Evolutionary conservation across 2,797 vertebrate genomes (phyloP), one percentile per base, ranked within the genome.

Genomic region (Pogoniulus pusillus): DNA sequence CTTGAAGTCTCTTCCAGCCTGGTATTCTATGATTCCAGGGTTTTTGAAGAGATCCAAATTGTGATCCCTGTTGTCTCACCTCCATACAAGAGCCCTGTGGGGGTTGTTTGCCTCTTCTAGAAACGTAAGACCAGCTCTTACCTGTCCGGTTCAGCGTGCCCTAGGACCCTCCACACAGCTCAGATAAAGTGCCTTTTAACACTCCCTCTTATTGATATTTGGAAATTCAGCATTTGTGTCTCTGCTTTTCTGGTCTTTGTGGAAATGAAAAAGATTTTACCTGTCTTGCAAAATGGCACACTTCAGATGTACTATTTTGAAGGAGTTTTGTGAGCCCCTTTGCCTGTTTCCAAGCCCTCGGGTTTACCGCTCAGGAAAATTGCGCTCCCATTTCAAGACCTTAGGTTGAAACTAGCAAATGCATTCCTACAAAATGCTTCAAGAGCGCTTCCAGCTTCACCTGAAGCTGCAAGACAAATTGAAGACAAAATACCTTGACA

Each of bases 201-300:
- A 3, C 7, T 60, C 7, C 32, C 23, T 63, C 20, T 53, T 66
- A 65, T 12, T 59, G 37, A 37, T 82, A 58, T 60, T 87, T 85
- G 30, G 47, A 81, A 87, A 93, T 37, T 73, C 30, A 20, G 16
- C 0, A 0, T 83, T 89, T 72, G 16, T 85, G 59, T 91, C 94
- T 83, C 90, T 92, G 29, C 27, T 93, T 22, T 66, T 87, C 80
- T 75, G 63, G 62, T 69, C 47, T 83, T 57, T 72, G 41, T 81
- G 57, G 47, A 93, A 87, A 75, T 59, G 34, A 89, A 85, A 92
- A 55, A 69, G 20, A 5, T 54, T 92, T 74, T 59, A 78, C 59
- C 23, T 30, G 41, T 81, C 16, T 66, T 92, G 66, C 55, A 75
- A 78, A 93, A 85, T 35, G 7, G 34, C 1, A 3, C 27, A 51